Percentiles rank a stretch among this genome's conserved stretches.
phyloP scores from a whole-genome alignment of 2,888 invertebrate species.

The Acleris cristana region DNA sequence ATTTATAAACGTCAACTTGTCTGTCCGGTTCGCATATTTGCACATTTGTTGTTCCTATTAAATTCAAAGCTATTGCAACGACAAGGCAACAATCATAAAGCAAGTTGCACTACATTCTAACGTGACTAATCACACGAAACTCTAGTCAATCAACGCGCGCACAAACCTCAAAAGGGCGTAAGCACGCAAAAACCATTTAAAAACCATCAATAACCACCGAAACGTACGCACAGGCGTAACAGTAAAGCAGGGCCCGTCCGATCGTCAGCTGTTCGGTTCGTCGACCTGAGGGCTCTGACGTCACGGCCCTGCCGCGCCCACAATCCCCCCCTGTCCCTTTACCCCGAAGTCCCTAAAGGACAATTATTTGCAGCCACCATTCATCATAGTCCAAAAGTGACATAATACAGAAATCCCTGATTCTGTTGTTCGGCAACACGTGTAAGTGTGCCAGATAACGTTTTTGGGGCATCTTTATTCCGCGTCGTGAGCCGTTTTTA shows the following conservation, averaged over 20 bases:
- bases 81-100: too few species aligned
- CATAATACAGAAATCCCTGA: constrained; percentile 27
- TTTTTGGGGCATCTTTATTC: constrained; percentile 5
- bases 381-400: constrained; percentile 30
- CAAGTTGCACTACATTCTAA: too few species aligned
- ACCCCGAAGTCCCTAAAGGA: constrained; percentile 22
- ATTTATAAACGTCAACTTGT: too few species aligned
- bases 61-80: too few species aligned
- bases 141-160: not conserved
- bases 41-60: too few species aligned
- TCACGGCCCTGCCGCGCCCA: constrained; percentile 27
- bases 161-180: not conserved
- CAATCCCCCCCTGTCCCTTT: constrained; percentile 1
- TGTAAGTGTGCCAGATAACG: constrained; percentile 12
- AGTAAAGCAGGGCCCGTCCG: constrained; percentile 4
- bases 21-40: too few species aligned
- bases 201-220: constrained; percentile 8
- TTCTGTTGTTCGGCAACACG: constrained; percentile 3
- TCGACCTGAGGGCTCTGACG: constrained; percentile 33
- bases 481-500: not conserved
- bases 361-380: constrained; percentile 32
- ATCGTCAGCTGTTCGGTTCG: constrained; percentile 30
- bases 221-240: constrained; percentile 3
- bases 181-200: not conserved
- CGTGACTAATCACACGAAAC: too few species aligned